These are phyloP conservation scores for Leptodactylus fuscus DNA, from an alignment of 2,113 vertebrate genomes.

Conservation along the genomic window DNA sequence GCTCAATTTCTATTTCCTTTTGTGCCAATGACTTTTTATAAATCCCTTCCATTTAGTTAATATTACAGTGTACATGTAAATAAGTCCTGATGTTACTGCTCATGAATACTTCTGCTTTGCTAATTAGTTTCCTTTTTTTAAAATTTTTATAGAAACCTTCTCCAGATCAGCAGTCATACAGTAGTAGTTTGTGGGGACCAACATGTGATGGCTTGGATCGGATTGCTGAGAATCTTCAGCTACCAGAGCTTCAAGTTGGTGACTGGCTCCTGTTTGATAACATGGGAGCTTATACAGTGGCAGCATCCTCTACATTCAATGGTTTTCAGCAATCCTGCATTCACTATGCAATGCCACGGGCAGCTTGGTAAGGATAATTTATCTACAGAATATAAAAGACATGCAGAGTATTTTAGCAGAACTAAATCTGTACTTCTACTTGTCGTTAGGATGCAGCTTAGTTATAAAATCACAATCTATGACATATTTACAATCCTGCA, in stretches of 20 bases:
- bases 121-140: not conserved
- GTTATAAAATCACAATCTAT: too few relatives aligned
- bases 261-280: constrained; percentile 80
- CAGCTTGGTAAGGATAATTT: constrained; percentile 77
- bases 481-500: too few relatives aligned
- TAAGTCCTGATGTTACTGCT: too few relatives aligned
- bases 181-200: constrained; percentile 74
- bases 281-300: constrained; percentile 76
- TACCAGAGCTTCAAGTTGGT: constrained; percentile 72
- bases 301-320: not conserved
- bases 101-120: not conserved
- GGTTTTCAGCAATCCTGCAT: constrained; percentile 50
- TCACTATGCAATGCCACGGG: constrained; percentile 74
- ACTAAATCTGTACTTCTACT: too few relatives aligned
- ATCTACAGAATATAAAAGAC: not conserved
- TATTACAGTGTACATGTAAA: too few relatives aligned
- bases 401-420: too few relatives aligned
- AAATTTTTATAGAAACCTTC: constrained; percentile 71
- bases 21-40: too few relatives aligned
- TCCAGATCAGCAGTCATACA: constrained; percentile 63
- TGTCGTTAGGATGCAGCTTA: too few relatives aligned
- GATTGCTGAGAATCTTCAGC: constrained; percentile 68
- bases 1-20: too few relatives aligned
- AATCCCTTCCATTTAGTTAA: too few relatives aligned
- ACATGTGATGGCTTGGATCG: constrained; percentile 41